Conservation (phyloP, 2,797 vertebrate genomes). For the Pantherophis alleghaniensis region DNA sequence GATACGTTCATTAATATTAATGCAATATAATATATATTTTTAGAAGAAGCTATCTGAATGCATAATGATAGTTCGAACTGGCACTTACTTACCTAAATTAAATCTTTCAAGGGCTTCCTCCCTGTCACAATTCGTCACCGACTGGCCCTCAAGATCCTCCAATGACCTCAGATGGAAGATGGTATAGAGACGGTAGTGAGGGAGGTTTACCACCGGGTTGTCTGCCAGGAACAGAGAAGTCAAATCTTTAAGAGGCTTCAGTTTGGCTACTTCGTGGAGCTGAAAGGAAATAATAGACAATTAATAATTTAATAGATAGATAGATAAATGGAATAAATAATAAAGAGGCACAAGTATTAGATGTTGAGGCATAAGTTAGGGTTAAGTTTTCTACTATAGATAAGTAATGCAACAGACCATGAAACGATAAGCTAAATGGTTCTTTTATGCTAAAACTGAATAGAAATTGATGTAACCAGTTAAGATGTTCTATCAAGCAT, state of each 20-base stretch:
- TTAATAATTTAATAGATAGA: not conserved
- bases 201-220: conserved; percentile 78
- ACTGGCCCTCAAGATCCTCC: conserved; percentile 76
- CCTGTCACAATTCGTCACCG: conserved; percentile 75
- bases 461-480: not conserved
- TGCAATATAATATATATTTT: not conserved
- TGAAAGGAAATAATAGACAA: conserved; percentile 54
- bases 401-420: not conserved
- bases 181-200: conserved; percentile 79
- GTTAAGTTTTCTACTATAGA: not conserved
- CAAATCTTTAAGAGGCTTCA: conserved; percentile 81
- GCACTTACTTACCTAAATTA: conserved; percentile 74
- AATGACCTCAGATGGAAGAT: conserved; percentile 82
- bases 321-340: no score
- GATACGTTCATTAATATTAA: no score
- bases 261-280: conserved; percentile 80
- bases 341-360: conserved; percentile 13
- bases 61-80: accelerated
- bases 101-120: conserved; percentile 79
- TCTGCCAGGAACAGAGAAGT: conserved; percentile 76
- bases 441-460: not conserved
- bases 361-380: not conserved
- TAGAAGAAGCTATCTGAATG: not conserved
- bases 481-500: not conserved
- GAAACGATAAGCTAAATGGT: not conserved